Percentiles rank a stretch among this genome's conserved stretches.
phyloP scores from a whole-genome alignment of 2,113 vertebrate genomes.

The Epinephelus moara region DNA sequence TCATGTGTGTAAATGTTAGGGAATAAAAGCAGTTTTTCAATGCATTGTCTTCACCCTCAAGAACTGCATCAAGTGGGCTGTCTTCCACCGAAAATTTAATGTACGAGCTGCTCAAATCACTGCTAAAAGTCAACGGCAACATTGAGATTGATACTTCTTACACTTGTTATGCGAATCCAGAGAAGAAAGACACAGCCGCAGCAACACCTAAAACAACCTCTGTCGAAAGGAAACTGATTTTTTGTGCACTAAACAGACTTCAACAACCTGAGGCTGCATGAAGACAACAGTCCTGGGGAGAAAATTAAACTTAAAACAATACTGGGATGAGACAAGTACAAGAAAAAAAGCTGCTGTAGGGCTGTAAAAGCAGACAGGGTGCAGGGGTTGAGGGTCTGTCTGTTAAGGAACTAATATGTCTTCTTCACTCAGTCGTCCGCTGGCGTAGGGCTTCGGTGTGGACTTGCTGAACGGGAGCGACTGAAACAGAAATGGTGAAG shows the following conservation, averaged over 20 bases:
- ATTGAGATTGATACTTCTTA: constrained; percentile 15
- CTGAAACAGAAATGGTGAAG: constrained; percentile 76
- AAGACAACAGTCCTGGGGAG: constrained; percentile 29
- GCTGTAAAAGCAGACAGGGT: constrained; percentile 58
- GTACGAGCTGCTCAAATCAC: constrained; percentile 27
- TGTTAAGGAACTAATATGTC: constrained; percentile 40
- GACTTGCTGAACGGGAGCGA: constrained; percentile 85
- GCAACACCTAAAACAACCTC: constrained; percentile 53
- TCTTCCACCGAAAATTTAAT: background rate
- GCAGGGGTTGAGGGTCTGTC: constrained; percentile 45
- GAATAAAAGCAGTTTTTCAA: constrained; percentile 38
- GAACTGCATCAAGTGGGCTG: background rate
- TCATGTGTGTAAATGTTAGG: background rate
- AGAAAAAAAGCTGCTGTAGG: constrained; percentile 31
- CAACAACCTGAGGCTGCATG: constrained; percentile 34
- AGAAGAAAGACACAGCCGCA: constrained; percentile 17
- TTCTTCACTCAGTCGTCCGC: constrained; percentile 76
- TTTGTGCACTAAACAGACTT: constrained; percentile 17
- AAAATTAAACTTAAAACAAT: constrained; percentile 9
- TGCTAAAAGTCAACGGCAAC: constrained; percentile 60
- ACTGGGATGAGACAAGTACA: constrained; percentile 23
- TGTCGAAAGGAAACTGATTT: constrained; percentile 7
- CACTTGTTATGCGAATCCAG: background rate
- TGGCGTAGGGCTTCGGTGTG: constrained; percentile 79
- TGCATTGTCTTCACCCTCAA: constrained; percentile 13